Conservation (phyloP, 2,113 vertebrate species). For the Paraplagusia blochii region DNA sequence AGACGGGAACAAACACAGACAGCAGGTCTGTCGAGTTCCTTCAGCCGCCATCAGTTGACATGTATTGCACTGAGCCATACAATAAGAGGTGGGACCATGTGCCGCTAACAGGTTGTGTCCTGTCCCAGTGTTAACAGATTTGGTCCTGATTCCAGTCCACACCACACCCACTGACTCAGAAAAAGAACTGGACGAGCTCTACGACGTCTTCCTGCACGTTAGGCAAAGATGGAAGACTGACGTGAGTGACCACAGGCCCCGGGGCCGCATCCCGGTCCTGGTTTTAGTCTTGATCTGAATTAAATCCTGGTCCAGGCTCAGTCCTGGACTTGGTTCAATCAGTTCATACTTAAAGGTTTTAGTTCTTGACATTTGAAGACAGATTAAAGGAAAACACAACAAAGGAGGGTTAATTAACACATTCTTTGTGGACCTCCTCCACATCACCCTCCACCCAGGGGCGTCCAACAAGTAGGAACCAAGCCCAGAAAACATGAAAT, state of each 20-base stretch:
- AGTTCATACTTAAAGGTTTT: too few relatives aligned
- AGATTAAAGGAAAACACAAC: too few relatives aligned
- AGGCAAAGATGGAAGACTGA: slow-evolving; percentile 62
- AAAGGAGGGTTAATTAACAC: too few relatives aligned
- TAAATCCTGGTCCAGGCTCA: too few relatives aligned
- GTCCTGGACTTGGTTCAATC: too few relatives aligned
- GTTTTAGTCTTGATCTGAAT: too few relatives aligned
- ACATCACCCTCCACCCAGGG: too few relatives aligned
- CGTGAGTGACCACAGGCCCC: slow-evolving; percentile 10
- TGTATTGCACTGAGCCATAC: not conserved
- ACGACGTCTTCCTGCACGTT: slow-evolving; percentile 56
- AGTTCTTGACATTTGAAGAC: too few relatives aligned
- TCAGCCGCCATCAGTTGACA: not conserved
- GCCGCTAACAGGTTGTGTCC: not conserved
- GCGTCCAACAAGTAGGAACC: too few relatives aligned
- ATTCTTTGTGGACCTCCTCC: too few relatives aligned
- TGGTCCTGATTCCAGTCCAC: slow-evolving; percentile 64
- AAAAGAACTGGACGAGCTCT: slow-evolving; percentile 66
- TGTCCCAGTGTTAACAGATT: slow-evolving; percentile 56
- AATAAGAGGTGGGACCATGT: not conserved
- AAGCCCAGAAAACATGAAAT: too few relatives aligned
- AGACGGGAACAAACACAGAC: not conserved
- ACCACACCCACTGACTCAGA: slow-evolving; percentile 43
- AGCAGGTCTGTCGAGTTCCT: slow-evolving; percentile 35
- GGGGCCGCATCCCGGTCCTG: too few relatives aligned